Evolutionary conservation across 2,888 invertebrate species (phyloP).

Genomic region (Tortrix viridana): DNA sequence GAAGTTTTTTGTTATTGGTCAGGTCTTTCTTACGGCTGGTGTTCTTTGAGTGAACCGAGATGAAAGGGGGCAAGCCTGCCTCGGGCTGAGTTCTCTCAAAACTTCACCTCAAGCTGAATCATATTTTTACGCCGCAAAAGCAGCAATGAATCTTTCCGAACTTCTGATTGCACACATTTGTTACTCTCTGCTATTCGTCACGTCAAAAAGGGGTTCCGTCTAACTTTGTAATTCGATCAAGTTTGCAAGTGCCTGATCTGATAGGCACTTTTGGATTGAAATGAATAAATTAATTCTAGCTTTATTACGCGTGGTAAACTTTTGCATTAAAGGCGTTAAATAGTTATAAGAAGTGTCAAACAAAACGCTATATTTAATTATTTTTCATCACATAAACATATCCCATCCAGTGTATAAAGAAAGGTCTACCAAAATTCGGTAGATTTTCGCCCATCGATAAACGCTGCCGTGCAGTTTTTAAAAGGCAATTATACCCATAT

Average conservation of each 20-base stretch:
- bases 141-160: constrained; percentile 77
- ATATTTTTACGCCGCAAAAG: constrained; percentile 68
- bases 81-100: neutral
- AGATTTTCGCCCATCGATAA: too few relatives aligned
- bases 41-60: constrained; percentile 19
- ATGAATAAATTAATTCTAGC: constrained; percentile 28
- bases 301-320: constrained; percentile 3
- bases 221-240: constrained; percentile 68
- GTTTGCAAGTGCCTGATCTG: constrained; percentile 52
- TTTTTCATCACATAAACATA: too few relatives aligned
- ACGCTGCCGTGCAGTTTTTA: too few relatives aligned
- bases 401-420: too few relatives aligned
- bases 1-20: constrained; percentile 21
- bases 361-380: neutral
- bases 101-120: constrained; percentile 47
- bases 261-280: constrained; percentile 21
- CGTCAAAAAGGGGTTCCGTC: constrained; percentile 65
- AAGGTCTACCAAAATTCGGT: too few relatives aligned
- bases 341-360: neutral
- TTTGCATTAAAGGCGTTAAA: neutral
- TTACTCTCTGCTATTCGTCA: constrained; percentile 72
- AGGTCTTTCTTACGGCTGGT: constrained; percentile 8
- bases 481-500: too few relatives aligned
- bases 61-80: constrained; percentile 2
- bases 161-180: constrained; percentile 81